These are phyloP conservation scores for Sialis fuliginosa DNA, from an alignment of 2,888 invertebrate species.

Conservation along the genomic window DNA sequence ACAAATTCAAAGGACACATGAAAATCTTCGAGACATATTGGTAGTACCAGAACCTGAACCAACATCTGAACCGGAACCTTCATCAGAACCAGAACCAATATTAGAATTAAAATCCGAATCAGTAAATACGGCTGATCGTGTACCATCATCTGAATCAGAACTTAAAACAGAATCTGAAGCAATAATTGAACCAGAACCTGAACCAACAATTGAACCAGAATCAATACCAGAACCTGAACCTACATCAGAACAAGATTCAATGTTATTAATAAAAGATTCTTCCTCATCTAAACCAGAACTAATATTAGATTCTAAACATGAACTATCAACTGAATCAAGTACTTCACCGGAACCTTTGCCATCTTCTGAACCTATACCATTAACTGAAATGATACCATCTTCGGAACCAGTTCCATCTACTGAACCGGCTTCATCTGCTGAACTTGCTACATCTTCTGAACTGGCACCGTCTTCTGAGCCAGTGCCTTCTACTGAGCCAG, in stretches of 20 bases:
- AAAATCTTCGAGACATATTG: too few species aligned
- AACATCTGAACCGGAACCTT: constrained; percentile 13
- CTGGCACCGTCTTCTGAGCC: background rate
- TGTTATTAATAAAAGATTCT: background rate
- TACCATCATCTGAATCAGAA: constrained; percentile 18
- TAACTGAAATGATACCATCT: too few species aligned
- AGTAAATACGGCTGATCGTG: constrained; percentile 12
- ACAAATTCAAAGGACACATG: too few species aligned
- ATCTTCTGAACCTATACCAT: too few species aligned
- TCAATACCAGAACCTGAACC: constrained; percentile 7
- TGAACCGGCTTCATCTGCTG: too few species aligned
- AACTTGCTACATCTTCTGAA: too few species aligned
- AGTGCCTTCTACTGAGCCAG: constrained; percentile 2
- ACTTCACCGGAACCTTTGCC: background rate
- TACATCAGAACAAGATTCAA: constrained; percentile 1
- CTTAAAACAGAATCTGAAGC: constrained; percentile 16
- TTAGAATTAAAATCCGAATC: constrained; percentile 16
- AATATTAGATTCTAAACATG: background rate
- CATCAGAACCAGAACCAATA: constrained; percentile 18
- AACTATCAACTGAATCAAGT: background rate
- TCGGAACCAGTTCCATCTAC: too few species aligned
- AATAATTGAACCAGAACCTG: constrained; percentile 15
- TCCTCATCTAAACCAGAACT: background rate
- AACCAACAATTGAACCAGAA: constrained; percentile 11
- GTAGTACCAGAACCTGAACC: constrained; percentile 10